Base-by-base conservation (phyloP, 2,797 vertebrate species). In the Microctenopoma steveboyesi region DNA sequence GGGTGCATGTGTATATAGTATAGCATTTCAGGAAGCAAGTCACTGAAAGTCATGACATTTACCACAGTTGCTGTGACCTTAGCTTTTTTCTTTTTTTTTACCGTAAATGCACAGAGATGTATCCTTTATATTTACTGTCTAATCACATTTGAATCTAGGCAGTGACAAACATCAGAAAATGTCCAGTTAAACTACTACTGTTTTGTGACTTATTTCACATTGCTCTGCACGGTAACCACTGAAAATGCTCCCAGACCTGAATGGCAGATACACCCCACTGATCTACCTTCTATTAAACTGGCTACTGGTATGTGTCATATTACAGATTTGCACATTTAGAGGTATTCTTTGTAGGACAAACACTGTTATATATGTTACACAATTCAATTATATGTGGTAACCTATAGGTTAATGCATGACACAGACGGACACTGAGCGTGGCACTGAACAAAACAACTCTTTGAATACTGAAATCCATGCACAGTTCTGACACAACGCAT, bases 391-490 rank as follows among this genome's bases (percentile, higher is more conserved):
- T 33, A 59, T 47, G 61, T 48, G 42, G 49, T 53, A 73, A 27
- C 53, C 42, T 60, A 55, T 49, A 57, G 63, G 52, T 57, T 72
- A 56, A 71, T 47, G 64, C 47, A 72, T 64, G 66, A 67, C 58
- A 55, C 40, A 39, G 45, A 79, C 18, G 56, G 16, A 65, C 67
- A 76, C 62, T 57, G 72, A 83, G 55, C 28, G 60, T 49, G 62
- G 63, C 66, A 69, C 49, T 1, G 72, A 76, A 74, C 68, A 76
- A 73, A 84, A 64, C 69, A 4, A 81, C 67, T 48, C 69, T 67
- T 48, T 65, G 54, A 82, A 83, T 82, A 75, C 72, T 84, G 67
- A 86, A 86, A 79, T 78, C 72, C 67, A 59, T 55, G 69, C 77
- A 68, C 51, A 64, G 60, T 14, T 45, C 66, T 63, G 72, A 64